Base-by-base conservation (phyloP, 2,888 invertebrate species). In the Agonum fuliginosum region DNA sequence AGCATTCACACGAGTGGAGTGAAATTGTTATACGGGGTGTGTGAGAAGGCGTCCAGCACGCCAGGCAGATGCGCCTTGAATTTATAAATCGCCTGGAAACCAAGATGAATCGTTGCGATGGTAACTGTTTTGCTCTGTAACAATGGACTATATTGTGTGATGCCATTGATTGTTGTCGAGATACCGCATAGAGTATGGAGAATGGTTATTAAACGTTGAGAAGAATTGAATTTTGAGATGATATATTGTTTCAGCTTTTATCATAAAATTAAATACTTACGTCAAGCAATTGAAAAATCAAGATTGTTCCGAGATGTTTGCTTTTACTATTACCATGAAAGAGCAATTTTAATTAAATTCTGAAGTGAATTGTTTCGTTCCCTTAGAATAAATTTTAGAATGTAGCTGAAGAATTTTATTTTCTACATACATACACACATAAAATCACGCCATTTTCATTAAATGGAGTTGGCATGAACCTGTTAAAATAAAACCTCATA, bases 81-180 rank as follows among this genome's bases (percentile, higher is more conserved):
- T 62, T 62, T 62, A 62, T 62, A 30, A 62, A 62, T 62, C 58
- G 58, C 58, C 58, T 62, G 30, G 58, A 30, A 62, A 62, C 58
- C 27, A 62, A 62, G 58, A 62, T 62, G 30, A 27, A 62, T 6
- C 58, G 58, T 12, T 27, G 30, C 46, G 58, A 30, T 62, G 58
- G 17, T 62, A 62, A 24, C 54, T 54, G 22, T 22, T 22, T 14
- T 24, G 8, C 17, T 6, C 14, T 8, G 30, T 27, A 62, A 62
- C 58, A 62, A 62, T 30, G 58, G 30, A 54, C 17, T 46, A 17
- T 46, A 17, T 46, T 46, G 46, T 46, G 5, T 17, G 46, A 37
- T 37, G 37, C n/a, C 37, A 3, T 37, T 37, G 37, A 46, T 46
- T 46, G 17, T 46, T 46, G 14, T 17, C 6, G 17, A 46, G 46